phyloP scores from a whole-genome alignment of 2,797 vertebrate species.

The Coregonus suidteri region DNA sequence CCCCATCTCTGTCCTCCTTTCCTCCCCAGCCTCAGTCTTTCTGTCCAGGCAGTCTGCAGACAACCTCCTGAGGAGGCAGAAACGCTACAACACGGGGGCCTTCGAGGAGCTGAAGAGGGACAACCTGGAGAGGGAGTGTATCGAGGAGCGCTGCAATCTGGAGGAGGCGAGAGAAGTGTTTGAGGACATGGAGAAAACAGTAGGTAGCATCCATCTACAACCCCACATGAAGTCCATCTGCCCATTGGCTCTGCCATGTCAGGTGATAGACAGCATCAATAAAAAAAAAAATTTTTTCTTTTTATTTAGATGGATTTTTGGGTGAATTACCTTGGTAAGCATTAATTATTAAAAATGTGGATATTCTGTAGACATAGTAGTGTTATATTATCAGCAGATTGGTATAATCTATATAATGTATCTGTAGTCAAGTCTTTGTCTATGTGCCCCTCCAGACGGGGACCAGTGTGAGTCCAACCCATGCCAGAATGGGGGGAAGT shows the following conservation, averaged over 20 bases:
- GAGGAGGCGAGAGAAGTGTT: constrained; percentile 94
- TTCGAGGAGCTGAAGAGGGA: constrained; percentile 82
- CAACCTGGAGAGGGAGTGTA: constrained; percentile 92
- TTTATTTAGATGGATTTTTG: constrained; percentile 86
- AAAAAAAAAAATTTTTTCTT: background rate
- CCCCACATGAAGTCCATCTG: background rate
- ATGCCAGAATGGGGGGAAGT: constrained; percentile 84
- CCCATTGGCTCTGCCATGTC: background rate
- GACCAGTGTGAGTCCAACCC: constrained; percentile 88
- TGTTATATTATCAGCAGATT: background rate
- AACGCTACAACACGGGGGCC: constrained; percentile 81
- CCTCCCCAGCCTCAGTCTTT: constrained; percentile 75
- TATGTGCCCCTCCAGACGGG: constrained; percentile 78
- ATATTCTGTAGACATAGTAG: background rate
- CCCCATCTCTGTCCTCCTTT: constrained; percentile 34
- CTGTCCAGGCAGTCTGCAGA: constrained; percentile 74
- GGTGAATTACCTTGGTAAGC: constrained; percentile 87
- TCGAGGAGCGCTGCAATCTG: constrained; percentile 83
- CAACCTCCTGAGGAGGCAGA: constrained; percentile 76
- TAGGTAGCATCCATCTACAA: constrained; percentile 54
- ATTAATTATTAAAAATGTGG: background rate
- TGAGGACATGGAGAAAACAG: constrained; percentile 85
- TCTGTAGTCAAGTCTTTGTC: background rate
- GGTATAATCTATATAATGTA: background rate
- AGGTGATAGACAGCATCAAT: background rate